These are phyloP conservation scores for Suillia variegata DNA, from an alignment of 2,888 invertebrate species.

Conservation along the genomic window DNA sequence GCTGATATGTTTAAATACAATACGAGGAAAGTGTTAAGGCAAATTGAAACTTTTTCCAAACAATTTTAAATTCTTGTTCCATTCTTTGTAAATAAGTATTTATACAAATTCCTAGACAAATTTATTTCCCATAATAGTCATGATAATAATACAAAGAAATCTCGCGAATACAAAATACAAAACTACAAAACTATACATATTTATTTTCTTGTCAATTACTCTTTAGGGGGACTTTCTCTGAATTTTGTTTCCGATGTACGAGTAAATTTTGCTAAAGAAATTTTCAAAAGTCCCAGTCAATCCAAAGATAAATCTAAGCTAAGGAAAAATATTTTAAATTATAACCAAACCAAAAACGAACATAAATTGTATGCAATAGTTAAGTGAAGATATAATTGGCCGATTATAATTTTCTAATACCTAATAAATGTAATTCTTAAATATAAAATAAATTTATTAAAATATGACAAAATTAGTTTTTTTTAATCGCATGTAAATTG, in stretches of 20 bases:
- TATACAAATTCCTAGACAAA: too few relatives aligned
- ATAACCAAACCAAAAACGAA: neutral
- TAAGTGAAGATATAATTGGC: neutral
- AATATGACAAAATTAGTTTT: neutral
- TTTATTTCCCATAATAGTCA: too few relatives aligned
- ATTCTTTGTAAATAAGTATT: too few relatives aligned
- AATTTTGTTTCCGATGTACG: slow-evolving; percentile 13
- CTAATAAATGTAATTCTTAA: neutral
- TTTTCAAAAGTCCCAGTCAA: neutral
- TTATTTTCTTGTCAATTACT: slow-evolving; percentile 29
- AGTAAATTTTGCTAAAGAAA: neutral
- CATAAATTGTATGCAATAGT: neutral
- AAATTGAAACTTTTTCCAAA: too few relatives aligned
- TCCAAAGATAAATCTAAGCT: neutral
- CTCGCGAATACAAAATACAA: too few relatives aligned
- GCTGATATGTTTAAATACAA: too few relatives aligned
- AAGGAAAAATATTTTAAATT: neutral
- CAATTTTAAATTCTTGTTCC: too few relatives aligned
- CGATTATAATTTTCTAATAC: neutral
- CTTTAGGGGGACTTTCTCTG: slow-evolving; percentile 14
- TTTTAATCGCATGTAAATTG: too few relatives aligned
- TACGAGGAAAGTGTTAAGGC: too few relatives aligned
- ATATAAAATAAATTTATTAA: neutral
- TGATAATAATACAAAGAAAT: too few relatives aligned
- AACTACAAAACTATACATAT: slow-evolving; percentile 3